Conservation (phyloP, 2,113 vertebrate species). For the Pachyramphus minor region DNA sequence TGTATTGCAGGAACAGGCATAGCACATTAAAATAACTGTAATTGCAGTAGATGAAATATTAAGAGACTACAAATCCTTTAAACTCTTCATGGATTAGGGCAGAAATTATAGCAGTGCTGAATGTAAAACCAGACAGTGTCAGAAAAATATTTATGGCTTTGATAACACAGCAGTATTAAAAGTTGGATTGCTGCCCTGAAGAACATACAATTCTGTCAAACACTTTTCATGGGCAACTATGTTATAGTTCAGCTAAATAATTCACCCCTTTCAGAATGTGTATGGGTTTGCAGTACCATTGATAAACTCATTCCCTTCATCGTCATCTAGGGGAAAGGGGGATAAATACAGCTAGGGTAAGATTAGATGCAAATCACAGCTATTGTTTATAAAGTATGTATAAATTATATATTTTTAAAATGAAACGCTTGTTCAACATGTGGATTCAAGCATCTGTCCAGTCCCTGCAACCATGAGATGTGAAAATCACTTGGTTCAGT, state of each 20-base stretch:
- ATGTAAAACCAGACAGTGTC: not conserved
- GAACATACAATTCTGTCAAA: constrained; percentile 4
- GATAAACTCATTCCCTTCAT: not conserved
- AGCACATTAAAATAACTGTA: not conserved
- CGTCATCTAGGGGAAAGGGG: not conserved
- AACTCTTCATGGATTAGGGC: constrained; percentile 2
- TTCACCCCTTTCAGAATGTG: not conserved
- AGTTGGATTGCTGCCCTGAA: constrained; percentile 18
- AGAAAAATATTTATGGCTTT: constrained; percentile 25
- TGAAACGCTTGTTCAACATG: not conserved
- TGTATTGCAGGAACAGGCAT: not conserved
- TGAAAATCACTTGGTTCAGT: not conserved
- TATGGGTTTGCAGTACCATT: not conserved
- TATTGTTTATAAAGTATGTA: not conserved
- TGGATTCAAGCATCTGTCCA: not conserved
- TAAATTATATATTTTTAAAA: not conserved
- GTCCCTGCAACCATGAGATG: not conserved
- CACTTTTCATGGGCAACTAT: not conserved
- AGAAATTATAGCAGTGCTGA: not conserved
- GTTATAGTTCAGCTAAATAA: not conserved
- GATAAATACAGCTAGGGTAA: not conserved
- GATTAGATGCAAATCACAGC: not conserved
- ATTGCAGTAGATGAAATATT: not conserved
- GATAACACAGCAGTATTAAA: not conserved
- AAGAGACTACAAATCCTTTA: not conserved